A percentile compares a stretch with the other conserved stretches of the same genome.
Conservation (phyloP, 1,140 invertebrate genomes). For the Drosophila mauritiana region DNA sequence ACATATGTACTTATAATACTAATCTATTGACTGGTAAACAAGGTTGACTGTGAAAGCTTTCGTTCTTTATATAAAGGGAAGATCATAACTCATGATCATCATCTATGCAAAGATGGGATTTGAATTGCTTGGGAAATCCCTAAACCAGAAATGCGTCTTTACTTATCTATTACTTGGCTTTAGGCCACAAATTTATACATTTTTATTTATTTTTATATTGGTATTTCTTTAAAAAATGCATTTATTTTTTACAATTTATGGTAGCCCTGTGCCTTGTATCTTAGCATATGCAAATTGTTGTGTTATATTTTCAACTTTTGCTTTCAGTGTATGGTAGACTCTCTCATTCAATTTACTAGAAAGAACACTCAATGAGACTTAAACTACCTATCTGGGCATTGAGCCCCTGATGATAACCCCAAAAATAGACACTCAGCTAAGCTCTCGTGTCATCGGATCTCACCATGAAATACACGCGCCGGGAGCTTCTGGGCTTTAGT, state of each 20-base stretch:
- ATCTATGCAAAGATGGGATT: constrained; percentile 1
- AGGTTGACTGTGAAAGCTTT: constrained; percentile 31
- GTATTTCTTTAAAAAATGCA: neutral
- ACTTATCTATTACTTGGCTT: neutral
- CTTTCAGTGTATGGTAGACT: constrained; percentile 2
- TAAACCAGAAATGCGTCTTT: neutral
- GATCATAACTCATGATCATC: neutral
- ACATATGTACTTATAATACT: constrained; percentile 14
- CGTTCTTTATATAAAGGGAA: neutral
- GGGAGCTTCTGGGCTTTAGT: constrained; percentile 38
- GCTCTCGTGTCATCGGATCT: neutral
- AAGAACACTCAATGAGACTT: constrained; percentile 26
- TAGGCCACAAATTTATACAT: neutral
- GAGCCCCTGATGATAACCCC: constrained; percentile 55
- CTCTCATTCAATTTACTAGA: constrained; percentile 9
- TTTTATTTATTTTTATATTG: neutral
- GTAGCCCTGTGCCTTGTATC: no score
- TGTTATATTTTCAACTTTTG: neutral
- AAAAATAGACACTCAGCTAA: constrained; percentile 7
- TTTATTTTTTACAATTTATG: neutral
- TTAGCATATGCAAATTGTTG: no score
- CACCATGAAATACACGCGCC: constrained; percentile 29
- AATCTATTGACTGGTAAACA: constrained; percentile 27
- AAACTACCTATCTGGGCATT: constrained; percentile 18
- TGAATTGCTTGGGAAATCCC: constrained; percentile 7